Evolutionary conservation across 2,113 vertebrate species (phyloP).

Genomic region (Aegypius monachus): DNA sequence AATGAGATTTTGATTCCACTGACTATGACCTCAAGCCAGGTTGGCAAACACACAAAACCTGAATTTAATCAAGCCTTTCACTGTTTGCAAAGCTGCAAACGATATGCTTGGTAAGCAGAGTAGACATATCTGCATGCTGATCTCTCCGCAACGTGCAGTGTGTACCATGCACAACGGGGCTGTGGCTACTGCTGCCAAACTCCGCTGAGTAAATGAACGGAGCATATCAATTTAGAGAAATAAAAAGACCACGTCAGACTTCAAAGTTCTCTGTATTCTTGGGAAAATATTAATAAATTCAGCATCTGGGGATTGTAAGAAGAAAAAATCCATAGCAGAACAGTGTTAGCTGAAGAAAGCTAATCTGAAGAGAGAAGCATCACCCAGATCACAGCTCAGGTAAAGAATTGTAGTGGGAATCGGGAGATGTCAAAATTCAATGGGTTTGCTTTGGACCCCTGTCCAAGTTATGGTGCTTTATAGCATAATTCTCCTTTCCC

Average conservation of each 20-base stretch:
- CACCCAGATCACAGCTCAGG: background rate
- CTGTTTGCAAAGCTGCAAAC: slow-evolving; percentile 29
- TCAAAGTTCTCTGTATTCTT: background rate
- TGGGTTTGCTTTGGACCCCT: background rate
- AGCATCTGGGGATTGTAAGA: background rate
- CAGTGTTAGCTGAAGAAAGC: background rate
- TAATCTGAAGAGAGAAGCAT: background rate
- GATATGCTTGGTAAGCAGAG: slow-evolving; percentile 13
- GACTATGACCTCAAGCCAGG: background rate
- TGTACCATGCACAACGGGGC: background rate
- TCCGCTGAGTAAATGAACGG: background rate
- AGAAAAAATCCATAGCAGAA: background rate
- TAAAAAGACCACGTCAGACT: background rate
- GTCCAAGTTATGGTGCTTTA: background rate
- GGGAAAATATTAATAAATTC: background rate
- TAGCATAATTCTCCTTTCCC: background rate
- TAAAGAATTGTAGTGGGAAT: background rate
- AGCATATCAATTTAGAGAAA: background rate
- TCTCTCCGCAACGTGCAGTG: background rate
- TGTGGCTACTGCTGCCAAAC: background rate
- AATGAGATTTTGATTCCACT: slow-evolving; percentile 28
- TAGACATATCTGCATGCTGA: background rate
- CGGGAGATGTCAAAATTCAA: background rate
- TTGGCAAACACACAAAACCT: slow-evolving; percentile 23
- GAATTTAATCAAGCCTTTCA: slow-evolving; percentile 35